These are phyloP conservation scores for Chionodraco myersi DNA, from an alignment of 2,113 vertebrate species.

Conservation along the genomic window DNA sequence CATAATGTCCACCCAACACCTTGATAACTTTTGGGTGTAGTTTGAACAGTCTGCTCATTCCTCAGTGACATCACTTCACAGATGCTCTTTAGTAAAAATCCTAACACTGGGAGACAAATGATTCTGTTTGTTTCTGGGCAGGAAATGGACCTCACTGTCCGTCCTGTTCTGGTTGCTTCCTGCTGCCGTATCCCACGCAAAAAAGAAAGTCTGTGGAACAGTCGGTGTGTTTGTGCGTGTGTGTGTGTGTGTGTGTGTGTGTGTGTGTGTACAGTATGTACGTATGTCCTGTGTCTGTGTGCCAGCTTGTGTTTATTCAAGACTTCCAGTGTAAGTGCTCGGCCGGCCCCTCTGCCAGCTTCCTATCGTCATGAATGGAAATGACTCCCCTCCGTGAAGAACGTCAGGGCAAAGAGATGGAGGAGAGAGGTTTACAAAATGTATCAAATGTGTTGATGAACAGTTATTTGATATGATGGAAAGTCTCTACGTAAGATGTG, in stretches of 20 bases:
- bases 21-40: not conserved
- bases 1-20: not conserved
- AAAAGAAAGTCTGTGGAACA: conserved; percentile 3
- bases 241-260: too few relatives aligned
- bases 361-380: not conserved
- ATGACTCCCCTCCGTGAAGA: not conserved
- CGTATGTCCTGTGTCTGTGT: not conserved
- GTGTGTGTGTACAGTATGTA: not conserved
- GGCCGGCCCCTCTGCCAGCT: conserved; percentile 4
- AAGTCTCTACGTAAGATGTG: not conserved
- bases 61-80: not conserved
- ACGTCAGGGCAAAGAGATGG: not conserved
- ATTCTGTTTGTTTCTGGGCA: not conserved
- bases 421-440: not conserved
- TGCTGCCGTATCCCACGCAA: not conserved
- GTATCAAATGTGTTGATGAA: not conserved
- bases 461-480: not conserved
- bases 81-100: not conserved
- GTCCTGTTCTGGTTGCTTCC: not conserved
- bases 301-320: conserved; percentile 4
- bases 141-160: not conserved
- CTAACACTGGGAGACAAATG: not conserved
- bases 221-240: not conserved
- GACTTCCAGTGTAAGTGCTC: not conserved
- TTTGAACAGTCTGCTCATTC: not conserved